Evolutionary conservation across 2,113 vertebrate genomes (phyloP).

Genomic region (Etia nguti): DNA sequence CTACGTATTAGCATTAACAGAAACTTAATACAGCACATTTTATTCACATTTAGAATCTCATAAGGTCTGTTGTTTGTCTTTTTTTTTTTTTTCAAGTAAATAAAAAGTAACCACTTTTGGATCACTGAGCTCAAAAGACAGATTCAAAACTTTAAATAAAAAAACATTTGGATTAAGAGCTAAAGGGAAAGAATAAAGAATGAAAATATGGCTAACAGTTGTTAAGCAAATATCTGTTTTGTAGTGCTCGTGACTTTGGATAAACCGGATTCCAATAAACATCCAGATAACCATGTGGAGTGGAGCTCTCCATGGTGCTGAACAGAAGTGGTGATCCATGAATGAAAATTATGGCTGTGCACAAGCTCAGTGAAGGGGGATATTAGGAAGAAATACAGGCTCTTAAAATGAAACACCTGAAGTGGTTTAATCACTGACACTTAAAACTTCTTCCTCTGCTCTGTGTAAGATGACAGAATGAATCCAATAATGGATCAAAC

Average conservation of each 20-base stretch:
- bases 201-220: background rate
- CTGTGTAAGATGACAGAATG: background rate
- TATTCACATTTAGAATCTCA: accelerated
- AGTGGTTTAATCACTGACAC: background rate
- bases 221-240: background rate
- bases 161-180: no score
- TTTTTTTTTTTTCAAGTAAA: background rate
- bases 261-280: background rate
- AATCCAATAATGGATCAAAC: background rate
- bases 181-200: background rate
- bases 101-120: background rate
- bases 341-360: background rate
- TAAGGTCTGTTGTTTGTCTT: background rate
- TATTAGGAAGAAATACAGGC: background rate
- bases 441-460: background rate
- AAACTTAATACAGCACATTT: background rate
- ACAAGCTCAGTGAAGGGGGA: background rate
- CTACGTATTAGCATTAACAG: background rate
- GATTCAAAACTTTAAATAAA: background rate
- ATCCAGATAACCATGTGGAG: background rate
- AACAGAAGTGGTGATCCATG: background rate
- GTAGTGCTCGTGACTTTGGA: background rate
- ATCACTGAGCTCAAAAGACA: background rate
- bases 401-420: background rate
- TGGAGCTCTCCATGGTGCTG: constrained; percentile 51